Evolutionary conservation across 2,888 invertebrate genomes (phyloP).

Genomic region (Masnerella sp.): DNA sequence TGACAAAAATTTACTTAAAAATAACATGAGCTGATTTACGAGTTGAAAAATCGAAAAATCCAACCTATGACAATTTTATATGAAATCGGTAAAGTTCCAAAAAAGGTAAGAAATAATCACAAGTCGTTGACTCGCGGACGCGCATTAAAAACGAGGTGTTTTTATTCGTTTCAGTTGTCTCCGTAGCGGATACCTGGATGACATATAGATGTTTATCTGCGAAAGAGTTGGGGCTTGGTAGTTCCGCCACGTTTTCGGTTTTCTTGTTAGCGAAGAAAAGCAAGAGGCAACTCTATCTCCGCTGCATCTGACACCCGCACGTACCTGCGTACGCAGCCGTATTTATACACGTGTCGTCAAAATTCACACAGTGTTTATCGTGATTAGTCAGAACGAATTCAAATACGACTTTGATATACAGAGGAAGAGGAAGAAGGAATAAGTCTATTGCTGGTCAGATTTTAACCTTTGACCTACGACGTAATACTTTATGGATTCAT

Average conservation of each 20-base stretch:
- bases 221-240: constrained; percentile 67
- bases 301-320: constrained; percentile 70
- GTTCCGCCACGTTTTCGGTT: constrained; percentile 75
- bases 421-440: too few species aligned
- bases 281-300: constrained; percentile 68
- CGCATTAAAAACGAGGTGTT: constrained; percentile 4
- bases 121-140: constrained; percentile 17
- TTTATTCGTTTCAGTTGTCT: constrained; percentile 22
- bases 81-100: background rate
- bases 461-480: too few species aligned
- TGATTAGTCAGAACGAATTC: constrained; percentile 3
- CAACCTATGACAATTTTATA: too few species aligned
- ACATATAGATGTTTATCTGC: constrained; percentile 58
- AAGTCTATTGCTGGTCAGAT: too few species aligned
- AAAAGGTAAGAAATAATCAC: constrained; percentile 16
- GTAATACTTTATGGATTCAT: too few species aligned
- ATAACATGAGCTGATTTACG: too few species aligned
- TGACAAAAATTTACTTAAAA: too few species aligned
- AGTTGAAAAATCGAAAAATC: too few species aligned
- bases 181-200: constrained; percentile 34
- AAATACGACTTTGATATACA: background rate
- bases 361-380: constrained; percentile 23
- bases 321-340: constrained; percentile 35
- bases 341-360: constrained; percentile 32
- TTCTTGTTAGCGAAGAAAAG: constrained; percentile 65